A percentile compares a stretch with the other conserved stretches of the same genome.
Conservation (phyloP, 2,797 vertebrate genomes). For the Apogon talboti region DNA sequence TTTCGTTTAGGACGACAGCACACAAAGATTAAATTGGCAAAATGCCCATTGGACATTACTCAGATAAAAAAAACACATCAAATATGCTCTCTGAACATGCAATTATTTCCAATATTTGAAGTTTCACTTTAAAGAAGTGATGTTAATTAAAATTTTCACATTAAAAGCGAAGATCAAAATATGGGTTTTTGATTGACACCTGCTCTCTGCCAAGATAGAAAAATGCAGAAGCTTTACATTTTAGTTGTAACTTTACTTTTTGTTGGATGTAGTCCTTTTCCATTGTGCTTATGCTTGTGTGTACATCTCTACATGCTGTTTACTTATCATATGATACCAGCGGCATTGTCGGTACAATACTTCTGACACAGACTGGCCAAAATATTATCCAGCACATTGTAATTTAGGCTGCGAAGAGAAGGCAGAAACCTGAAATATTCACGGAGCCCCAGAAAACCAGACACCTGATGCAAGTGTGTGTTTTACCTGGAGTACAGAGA, state of each 20-base stretch:
- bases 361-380: conserved; percentile 32
- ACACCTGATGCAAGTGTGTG: conserved; percentile 53
- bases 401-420: conserved; percentile 44
- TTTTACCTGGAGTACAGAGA: conserved; percentile 51
- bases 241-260: conserved; percentile 14
- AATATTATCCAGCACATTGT: conserved; percentile 45
- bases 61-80: conserved; percentile 38
- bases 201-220: conserved; percentile 14
- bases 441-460: conserved; percentile 36
- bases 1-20: conserved; percentile 61
- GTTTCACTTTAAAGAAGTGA: conserved; percentile 25
- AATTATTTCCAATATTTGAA: conserved; percentile 45
- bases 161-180: conserved; percentile 24
- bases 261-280: conserved; percentile 4
- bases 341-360: neutral
- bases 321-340: neutral
- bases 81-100: conserved; percentile 42
- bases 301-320: conserved; percentile 20
- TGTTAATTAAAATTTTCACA: conserved; percentile 49
- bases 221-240: neutral
- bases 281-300: conserved; percentile 17
- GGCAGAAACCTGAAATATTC: conserved; percentile 59
- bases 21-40: conserved; percentile 69
- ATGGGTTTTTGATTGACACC: conserved; percentile 27
- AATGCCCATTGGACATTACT: conserved; percentile 50